These are phyloP conservation scores for Notiomystis cincta DNA, from an alignment of 2,113 vertebrate genomes.

Conservation along the genomic window DNA sequence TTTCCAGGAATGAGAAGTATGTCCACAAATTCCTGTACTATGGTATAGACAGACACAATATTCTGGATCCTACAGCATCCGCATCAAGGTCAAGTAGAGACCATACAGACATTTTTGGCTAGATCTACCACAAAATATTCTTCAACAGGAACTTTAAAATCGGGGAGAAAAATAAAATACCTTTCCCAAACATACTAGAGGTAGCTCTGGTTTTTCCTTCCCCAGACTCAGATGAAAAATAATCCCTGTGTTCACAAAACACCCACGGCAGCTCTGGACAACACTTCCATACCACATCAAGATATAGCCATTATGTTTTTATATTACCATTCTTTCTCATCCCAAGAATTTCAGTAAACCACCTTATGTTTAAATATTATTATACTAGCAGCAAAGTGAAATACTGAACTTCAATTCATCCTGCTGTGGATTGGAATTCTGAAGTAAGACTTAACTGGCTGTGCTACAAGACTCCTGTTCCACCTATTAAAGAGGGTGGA, in stretches of 20 bases:
- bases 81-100: constrained; percentile 24
- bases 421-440: background rate
- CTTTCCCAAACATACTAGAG: background rate
- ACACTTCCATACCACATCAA: background rate
- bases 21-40: constrained; percentile 23
- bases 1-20: constrained; percentile 43
- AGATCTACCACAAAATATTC: background rate
- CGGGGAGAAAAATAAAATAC: background rate
- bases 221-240: background rate
- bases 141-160: background rate
- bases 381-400: background rate
- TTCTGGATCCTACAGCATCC: background rate
- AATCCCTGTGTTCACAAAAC: background rate
- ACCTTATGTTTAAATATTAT: constrained; percentile 14
- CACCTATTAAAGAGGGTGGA: background rate
- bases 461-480: background rate
- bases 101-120: constrained; percentile 27
- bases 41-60: background rate
- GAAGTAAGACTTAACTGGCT: background rate
- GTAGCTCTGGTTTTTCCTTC: background rate
- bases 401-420: background rate
- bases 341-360: background rate
- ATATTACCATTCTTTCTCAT: background rate
- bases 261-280: background rate
- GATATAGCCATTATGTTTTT: background rate